Percentiles rank a stretch among this genome's conserved stretches.
phyloP scores from a whole-genome alignment of 2,888 invertebrate genomes.

The Antheraea assamensis region DNA sequence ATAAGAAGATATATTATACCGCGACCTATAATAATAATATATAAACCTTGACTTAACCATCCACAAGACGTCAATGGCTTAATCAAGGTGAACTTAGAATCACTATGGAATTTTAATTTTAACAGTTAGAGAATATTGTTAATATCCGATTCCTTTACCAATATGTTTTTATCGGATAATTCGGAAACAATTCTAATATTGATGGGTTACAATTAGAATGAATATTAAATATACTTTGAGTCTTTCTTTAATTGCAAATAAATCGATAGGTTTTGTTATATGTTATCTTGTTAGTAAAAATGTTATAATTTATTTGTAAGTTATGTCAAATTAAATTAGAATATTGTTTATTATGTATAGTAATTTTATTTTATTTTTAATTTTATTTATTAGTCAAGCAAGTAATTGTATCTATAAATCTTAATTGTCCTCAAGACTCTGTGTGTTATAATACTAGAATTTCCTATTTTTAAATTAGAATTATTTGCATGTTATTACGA shows the following conservation, averaged over 20 bases:
- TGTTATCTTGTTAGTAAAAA: neutral
- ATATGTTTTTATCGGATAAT: neutral
- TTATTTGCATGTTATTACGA: neutral
- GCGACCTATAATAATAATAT: constrained; percentile 17
- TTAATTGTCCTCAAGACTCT: neutral
- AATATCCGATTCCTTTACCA: neutral
- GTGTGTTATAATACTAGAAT: neutral
- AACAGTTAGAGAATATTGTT: neutral
- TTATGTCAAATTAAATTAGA: neutral
- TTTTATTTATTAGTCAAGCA: too few species aligned
- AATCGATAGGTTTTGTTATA: neutral
- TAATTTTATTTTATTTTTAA: neutral
- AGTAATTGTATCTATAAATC: too few species aligned
- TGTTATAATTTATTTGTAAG: neutral
- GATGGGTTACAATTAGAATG: neutral
- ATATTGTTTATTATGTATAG: neutral
- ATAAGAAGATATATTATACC: constrained; percentile 14
- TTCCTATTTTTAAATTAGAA: neutral
- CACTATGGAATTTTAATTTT: constrained; percentile 20
- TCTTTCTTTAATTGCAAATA: neutral
- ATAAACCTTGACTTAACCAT: constrained; percentile 21
- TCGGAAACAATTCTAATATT: neutral
- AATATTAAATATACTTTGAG: neutral
- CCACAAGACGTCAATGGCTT: constrained; percentile 7
- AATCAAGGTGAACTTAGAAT: constrained; percentile 17